Percentiles rank a stretch among this genome's conserved stretches.
Evolutionary conservation across 2,888 invertebrate genomes (phyloP).

Genomic region (Idaea straminata): DNA sequence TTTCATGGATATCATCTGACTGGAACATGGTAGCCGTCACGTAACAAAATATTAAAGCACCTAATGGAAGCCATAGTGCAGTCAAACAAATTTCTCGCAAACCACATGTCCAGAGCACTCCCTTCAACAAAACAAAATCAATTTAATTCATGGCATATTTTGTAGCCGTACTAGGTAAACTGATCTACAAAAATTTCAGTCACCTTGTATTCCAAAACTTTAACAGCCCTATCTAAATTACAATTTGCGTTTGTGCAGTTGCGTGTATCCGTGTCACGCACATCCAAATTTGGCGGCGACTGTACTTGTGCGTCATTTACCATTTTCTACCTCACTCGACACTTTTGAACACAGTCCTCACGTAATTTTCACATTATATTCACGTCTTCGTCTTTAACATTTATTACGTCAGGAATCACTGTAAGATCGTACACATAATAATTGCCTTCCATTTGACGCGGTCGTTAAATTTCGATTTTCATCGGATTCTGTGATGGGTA

Average conservation of each 20-base stretch:
- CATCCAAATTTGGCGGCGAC: conserved; percentile 65
- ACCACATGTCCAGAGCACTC: conserved; percentile 85
- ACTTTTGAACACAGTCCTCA: conserved; percentile 50
- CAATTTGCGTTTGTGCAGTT: conserved; percentile 54
- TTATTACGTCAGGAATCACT: conserved; percentile 16
- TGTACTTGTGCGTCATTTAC: conserved; percentile 74
- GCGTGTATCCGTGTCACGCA: conserved; percentile 47
- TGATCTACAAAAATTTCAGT: conserved; percentile 11
- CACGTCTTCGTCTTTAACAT: conserved; percentile 29
- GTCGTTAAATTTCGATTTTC: conserved; percentile 8
- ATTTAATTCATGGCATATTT: neutral
- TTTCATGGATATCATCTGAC: conserved; percentile 96
- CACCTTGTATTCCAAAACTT: conserved; percentile 68
- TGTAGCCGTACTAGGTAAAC: conserved; percentile 4
- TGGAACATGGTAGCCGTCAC: conserved; percentile 94
- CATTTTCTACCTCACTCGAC: conserved; percentile 65
- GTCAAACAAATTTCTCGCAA: conserved; percentile 90
- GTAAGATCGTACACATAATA: conserved; percentile 10
- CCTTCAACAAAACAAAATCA: conserved; percentile 49
- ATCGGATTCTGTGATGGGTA: neutral
- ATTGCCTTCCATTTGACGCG: conserved; percentile 23
- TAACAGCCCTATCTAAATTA: conserved; percentile 54
- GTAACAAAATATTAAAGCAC: conserved; percentile 92
- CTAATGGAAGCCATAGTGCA: conserved; percentile 91
- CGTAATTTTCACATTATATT: conserved; percentile 47